Evolutionary conservation across 1,140 invertebrate genomes (phyloP).

Genomic region (Varroa destructor): DNA sequence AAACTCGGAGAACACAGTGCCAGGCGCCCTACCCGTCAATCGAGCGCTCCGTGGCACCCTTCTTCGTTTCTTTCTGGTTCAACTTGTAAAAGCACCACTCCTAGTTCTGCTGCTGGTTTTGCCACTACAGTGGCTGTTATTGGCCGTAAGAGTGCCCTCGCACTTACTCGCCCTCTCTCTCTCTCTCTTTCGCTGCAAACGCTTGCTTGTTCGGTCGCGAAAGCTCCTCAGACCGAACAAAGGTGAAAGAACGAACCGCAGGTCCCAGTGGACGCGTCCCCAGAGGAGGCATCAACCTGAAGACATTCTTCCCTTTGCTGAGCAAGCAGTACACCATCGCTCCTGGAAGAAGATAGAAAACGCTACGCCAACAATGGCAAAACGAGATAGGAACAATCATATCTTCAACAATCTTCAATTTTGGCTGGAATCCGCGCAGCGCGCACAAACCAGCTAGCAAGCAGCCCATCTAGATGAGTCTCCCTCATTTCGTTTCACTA

Average conservation of each 20-base stretch:
- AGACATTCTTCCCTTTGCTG: slow-evolving; percentile 27
- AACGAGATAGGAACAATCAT: slow-evolving; percentile 10
- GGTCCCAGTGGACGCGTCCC: slow-evolving; percentile 8
- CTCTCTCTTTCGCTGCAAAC: too few species aligned
- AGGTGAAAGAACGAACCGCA: slow-evolving; percentile 20
- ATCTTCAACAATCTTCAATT: not conserved
- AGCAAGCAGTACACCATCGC: not conserved
- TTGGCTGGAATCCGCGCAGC: slow-evolving; percentile 25
- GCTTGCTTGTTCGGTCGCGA: too few species aligned
- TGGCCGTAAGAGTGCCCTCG: too few species aligned
- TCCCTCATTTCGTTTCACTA: too few species aligned
- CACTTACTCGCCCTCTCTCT: too few species aligned
- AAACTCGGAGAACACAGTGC: too few species aligned
- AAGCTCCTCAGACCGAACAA: not conserved
- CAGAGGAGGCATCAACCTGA: slow-evolving; percentile 22
- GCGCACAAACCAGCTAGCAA: slow-evolving; percentile 1
- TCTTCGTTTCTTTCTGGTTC: too few species aligned
- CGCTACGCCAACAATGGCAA: not conserved
- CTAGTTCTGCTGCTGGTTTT: too few species aligned
- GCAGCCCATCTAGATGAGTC: not conserved
- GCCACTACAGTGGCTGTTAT: too few species aligned
- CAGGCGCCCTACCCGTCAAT: too few species aligned
- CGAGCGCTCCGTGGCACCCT: too few species aligned
- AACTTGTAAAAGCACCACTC: too few species aligned
- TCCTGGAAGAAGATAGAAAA: not conserved